A percentile compares a stretch with the other conserved stretches of the same genome.
phyloP scores from a whole-genome alignment of 2,113 vertebrate species.

The Chloebia gouldiae region DNA sequence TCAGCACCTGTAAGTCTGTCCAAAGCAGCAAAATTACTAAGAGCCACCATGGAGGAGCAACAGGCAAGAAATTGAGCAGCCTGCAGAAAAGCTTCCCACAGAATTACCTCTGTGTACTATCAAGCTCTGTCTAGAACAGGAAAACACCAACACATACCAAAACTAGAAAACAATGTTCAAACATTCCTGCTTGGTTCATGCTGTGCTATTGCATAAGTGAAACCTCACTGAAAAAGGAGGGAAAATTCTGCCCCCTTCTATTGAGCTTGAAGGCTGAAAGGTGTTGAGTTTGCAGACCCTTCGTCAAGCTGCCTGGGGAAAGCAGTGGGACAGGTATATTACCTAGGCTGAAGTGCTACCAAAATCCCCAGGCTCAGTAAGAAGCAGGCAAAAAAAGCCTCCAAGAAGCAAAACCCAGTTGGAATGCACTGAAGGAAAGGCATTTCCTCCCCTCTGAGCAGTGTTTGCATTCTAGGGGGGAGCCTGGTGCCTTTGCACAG shows the following conservation, averaged over 20 bases:
- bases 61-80: not conserved
- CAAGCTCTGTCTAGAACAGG: not conserved
- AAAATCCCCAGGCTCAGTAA: not conserved
- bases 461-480: not conserved
- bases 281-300: not conserved
- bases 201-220: not conserved
- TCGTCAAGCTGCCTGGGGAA: not conserved
- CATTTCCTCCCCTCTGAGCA: not conserved
- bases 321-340: not conserved
- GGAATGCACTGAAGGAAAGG: not conserved
- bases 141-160: not conserved
- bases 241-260: not conserved
- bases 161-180: not conserved
- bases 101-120: not conserved
- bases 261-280: not conserved
- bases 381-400: not conserved
- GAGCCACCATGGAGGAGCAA: not conserved
- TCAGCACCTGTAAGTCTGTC: not conserved
- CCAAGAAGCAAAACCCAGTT: not conserved
- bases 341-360: not conserved
- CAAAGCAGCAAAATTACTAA: not conserved
- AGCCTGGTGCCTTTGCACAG: not conserved
- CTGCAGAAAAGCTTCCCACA: not conserved
- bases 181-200: not conserved
- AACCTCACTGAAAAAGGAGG: not conserved